These are phyloP conservation scores for Coilia nasus DNA, from an alignment of 2,797 vertebrate genomes.

Conservation along the genomic window DNA sequence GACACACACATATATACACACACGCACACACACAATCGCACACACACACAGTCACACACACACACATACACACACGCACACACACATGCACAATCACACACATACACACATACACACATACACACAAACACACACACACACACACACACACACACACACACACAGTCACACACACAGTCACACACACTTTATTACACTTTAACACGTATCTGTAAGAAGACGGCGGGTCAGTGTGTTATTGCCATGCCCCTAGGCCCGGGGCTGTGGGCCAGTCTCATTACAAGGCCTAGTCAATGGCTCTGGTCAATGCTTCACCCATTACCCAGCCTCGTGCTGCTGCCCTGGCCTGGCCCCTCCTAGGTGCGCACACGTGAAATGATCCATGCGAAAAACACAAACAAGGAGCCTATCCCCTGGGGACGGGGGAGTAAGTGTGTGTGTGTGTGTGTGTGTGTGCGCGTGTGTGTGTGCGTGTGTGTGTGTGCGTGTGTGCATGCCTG, in stretches of 20 bases:
- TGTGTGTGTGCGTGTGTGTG: too few relatives aligned
- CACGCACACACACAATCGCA: background rate
- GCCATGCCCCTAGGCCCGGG: background rate
- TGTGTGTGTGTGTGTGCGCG: too few relatives aligned
- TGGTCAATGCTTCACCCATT: background rate
- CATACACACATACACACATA: too few relatives aligned
- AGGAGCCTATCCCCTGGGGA: background rate
- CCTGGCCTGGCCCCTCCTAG: background rate
- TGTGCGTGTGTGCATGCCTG: too few relatives aligned
- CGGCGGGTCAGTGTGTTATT: background rate
- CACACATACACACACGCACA: too few relatives aligned
- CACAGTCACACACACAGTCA: too few relatives aligned
- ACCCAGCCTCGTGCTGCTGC: background rate
- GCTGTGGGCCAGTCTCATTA: background rate
- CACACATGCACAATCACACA: too few relatives aligned
- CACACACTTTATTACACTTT: conserved; percentile 14
- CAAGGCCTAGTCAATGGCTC: background rate
- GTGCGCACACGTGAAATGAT: background rate
- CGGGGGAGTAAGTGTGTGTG: background rate
- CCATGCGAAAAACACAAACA: conserved; percentile 7
- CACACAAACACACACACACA: too few relatives aligned
- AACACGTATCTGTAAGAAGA: conserved; percentile 2
- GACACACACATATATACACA: background rate
- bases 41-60: background rate
- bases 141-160: too few relatives aligned